These are phyloP conservation scores for Umimayanthus kanabou DNA, from an alignment of 92 coral and sea anemone genomes.

Conservation along the genomic window DNA sequence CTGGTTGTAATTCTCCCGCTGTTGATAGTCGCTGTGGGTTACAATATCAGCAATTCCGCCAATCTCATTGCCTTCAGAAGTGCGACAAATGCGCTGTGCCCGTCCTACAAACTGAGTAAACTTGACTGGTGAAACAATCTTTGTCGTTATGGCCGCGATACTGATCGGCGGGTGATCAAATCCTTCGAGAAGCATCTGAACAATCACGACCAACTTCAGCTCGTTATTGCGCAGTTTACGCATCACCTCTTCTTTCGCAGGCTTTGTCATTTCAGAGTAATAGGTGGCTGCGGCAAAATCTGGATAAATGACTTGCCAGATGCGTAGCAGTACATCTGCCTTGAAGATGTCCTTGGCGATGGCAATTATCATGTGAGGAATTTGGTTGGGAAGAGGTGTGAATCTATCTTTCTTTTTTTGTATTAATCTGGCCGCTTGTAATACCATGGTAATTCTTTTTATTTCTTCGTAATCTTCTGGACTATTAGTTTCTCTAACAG, in stretches of 20 bases:
- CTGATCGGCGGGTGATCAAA: conserved; percentile 54
- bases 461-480: too few species aligned
- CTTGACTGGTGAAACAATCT: conserved; percentile 23
- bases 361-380: conserved; percentile 63
- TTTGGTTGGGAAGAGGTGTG: conserved; percentile 17
- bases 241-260: not conserved
- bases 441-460: not conserved
- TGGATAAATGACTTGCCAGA: conserved; percentile 1
- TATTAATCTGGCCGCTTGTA: not conserved
- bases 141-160: conserved; percentile 48
- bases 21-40: conserved; percentile 21
- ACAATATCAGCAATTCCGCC: conserved; percentile 13
- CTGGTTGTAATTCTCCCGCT: not conserved
- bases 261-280: not conserved
- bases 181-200: conserved; percentile 39
- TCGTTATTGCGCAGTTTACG: not conserved
- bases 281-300: not conserved
- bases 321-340: not conserved
- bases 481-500: too few species aligned
- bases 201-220: not conserved
- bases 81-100: conserved; percentile 30
- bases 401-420: not conserved
- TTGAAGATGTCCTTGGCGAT: not conserved
- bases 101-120: too few species aligned
- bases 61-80: not conserved